Base-by-base conservation (phyloP, 2,888 invertebrate species). In the Drosophila pseudotalamancana region DNA sequence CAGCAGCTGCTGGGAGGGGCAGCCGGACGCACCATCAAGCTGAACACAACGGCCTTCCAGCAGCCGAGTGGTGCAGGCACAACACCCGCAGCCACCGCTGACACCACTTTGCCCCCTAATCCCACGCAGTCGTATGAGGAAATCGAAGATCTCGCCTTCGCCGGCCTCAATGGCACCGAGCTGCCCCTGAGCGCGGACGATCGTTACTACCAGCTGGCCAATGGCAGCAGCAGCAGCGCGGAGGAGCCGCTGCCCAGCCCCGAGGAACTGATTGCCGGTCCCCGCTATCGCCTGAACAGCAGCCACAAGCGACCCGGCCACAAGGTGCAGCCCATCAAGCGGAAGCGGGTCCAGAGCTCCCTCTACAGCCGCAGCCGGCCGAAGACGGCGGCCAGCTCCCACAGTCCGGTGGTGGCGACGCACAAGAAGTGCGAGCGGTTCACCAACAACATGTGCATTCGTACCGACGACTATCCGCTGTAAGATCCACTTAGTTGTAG, bases 381-480 rank as follows among this genome's bases (percentile, higher is more conserved):
- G 3, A 79, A 81, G 35, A 53, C 70, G 89, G 91, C 4, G 90
- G 92, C 62, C 91, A 14, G 92, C 90, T 90, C 54, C 76, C 90
- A 87, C 29, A 75, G 55, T 37, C 72, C 87, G 0, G 69, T 79
- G 11, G 77, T 85, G 23, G 32, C 79, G 87, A 31, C 79, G 0
- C 76, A 83, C 16, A 88, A 83, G 46, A 90, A 90, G 92, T 95
- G 95, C 85, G 95, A 95, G 82, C 93, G 94, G 67, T 95, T 96
- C 82, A 94, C 95, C 3, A 94, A 94, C 78, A 94, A 94, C 2
- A 92, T 96, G 79, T 96, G 96, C 88, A 92, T 96, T 49, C 94
- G 94, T 67, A 93, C 94, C 18, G 93, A 93, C 8, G 95, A 96
- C 88, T 96, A 96, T 91, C 96, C 96, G 23, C 94, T 94, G 96